Conservation (phyloP, 2,888 invertebrate species). For the Entomobrya proxima region DNA sequence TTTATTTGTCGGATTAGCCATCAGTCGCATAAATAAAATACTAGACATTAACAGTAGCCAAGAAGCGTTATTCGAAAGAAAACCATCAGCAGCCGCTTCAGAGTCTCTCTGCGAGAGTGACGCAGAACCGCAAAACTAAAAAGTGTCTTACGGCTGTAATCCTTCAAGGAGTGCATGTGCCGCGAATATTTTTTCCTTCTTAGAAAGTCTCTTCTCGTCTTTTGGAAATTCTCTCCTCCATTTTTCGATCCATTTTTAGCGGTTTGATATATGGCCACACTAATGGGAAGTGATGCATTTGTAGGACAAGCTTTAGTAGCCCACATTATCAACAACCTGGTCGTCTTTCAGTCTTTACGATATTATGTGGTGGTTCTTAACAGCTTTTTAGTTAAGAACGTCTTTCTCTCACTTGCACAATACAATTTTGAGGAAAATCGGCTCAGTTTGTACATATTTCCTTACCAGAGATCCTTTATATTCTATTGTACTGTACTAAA, state of each 20-base stretch:
- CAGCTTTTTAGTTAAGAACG: conserved; percentile 32
- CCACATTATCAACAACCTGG: not conserved
- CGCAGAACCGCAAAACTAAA: not conserved
- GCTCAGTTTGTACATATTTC: not conserved
- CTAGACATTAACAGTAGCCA: not conserved
- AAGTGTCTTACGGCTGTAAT: not conserved
- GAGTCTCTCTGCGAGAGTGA: not conserved
- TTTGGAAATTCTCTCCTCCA: not conserved
- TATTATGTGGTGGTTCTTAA: conserved; percentile 30
- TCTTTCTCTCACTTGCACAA: conserved; percentile 1
- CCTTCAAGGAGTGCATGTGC: not conserved
- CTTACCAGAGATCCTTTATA: too few species aligned
- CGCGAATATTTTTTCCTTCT: not conserved
- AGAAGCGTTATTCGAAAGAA: not conserved
- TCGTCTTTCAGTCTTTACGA: not conserved
- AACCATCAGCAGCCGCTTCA: not conserved
- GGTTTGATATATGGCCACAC: conserved; percentile 22
- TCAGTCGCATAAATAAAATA: not conserved
- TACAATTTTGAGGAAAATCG: not conserved
- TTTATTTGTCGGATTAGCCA: not conserved
- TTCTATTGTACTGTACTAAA: too few species aligned
- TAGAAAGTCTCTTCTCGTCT: not conserved
- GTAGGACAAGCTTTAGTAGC: too few species aligned
- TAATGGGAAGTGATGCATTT: too few species aligned
- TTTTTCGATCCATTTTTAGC: not conserved